Conservation (phyloP, 2,797 vertebrate species). For the Tolypeutes matacus region DNA sequence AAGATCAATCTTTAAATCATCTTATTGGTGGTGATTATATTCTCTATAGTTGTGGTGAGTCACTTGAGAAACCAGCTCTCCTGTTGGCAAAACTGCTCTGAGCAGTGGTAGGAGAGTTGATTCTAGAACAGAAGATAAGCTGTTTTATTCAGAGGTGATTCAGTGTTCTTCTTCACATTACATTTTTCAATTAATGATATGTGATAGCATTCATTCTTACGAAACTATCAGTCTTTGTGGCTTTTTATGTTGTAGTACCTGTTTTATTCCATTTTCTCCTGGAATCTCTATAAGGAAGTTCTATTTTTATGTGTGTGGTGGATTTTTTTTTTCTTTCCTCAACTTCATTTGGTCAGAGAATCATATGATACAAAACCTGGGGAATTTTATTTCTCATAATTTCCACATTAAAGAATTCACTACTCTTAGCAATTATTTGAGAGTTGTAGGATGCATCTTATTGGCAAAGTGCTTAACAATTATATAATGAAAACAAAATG, state of each 20-base stretch:
- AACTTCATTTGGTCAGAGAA: constrained; percentile 33
- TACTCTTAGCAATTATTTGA: constrained; percentile 15
- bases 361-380: neutral
- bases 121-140: neutral
- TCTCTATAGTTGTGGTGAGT: neutral
- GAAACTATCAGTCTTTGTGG: neutral
- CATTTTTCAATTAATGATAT: constrained; percentile 36
- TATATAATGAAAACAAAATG: constrained; percentile 30
- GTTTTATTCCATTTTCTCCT: neutral
- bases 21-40: neutral
- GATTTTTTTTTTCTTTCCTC: constrained; percentile 10
- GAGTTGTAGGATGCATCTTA: neutral
- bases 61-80: neutral
- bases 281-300: neutral
- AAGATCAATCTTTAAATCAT: neutral
- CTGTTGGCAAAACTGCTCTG: neutral
- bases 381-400: constrained; percentile 1
- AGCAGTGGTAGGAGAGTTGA: neutral
- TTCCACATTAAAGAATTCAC: neutral
- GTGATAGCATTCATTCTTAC: neutral
- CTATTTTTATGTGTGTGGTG: neutral
- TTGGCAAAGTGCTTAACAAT: neutral
- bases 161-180: neutral
- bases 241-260: neutral
- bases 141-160: neutral